phyloP scores from a whole-genome alignment of 2,113 vertebrate species.

The Callipepla squamata region DNA sequence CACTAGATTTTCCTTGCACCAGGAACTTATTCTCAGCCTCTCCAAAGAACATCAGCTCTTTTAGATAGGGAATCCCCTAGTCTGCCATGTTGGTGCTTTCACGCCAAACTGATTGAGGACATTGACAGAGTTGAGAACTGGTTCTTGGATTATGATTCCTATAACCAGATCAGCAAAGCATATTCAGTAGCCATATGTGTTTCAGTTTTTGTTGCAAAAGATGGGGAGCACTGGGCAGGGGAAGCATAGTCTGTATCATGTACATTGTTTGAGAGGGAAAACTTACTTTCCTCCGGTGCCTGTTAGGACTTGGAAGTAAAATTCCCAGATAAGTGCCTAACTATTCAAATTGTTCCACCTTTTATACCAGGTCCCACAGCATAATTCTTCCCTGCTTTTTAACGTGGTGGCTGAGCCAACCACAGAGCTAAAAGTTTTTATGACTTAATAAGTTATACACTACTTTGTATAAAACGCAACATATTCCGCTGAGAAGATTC shows the following conservation, averaged over 20 bases:
- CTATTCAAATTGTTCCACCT: neutral
- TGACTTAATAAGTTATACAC: neutral
- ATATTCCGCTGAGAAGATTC: neutral
- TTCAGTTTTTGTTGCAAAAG: neutral
- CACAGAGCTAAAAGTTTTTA: neutral
- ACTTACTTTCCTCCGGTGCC: neutral
- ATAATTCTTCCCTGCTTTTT: neutral
- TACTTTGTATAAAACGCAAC: neutral
- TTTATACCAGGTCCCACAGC: neutral
- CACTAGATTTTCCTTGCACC: neutral
- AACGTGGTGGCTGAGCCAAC: neutral
- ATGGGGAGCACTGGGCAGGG: neutral
- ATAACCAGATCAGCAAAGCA: neutral
- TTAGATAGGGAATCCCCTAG: neutral
- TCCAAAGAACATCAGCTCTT: neutral
- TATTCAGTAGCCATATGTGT: neutral
- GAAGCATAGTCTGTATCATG: neutral
- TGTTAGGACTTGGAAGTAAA: neutral
- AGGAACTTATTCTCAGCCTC: neutral
- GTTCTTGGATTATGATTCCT: neutral
- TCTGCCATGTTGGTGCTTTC: rapidly evolving
- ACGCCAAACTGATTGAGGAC: neutral
- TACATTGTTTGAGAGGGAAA: neutral
- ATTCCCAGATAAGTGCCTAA: neutral
- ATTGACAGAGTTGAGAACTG: neutral